phyloP scores from a whole-genome alignment of 2,888 invertebrate genomes.

The Reticulitermes lucifugus region DNA sequence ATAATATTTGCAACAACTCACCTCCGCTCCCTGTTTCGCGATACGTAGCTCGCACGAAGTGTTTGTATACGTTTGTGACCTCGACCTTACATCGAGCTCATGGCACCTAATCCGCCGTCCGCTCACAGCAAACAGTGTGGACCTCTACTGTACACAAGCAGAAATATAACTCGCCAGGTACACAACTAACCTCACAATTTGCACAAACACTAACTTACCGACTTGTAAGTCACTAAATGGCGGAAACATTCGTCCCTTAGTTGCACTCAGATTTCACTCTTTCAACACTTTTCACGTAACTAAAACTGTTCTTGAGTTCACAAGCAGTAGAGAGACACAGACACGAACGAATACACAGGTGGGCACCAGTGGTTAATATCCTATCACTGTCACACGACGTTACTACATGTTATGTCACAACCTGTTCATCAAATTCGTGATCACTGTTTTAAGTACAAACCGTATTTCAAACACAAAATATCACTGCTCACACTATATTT shows the following conservation, averaged over 20 bases:
- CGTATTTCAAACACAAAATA: no score
- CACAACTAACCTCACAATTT: background rate
- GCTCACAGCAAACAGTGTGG: no score
- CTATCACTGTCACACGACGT: background rate
- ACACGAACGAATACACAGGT: background rate
- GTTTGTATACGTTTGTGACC: no score
- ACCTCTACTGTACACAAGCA: no score
- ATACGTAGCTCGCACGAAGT: no score
- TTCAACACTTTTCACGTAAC: background rate
- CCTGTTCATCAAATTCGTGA: background rate
- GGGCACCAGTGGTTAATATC: background rate
- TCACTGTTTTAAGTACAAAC: no score
- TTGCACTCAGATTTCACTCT: conserved; percentile 2
- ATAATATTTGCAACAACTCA: no score
- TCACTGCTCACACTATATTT: no score
- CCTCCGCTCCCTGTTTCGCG: no score
- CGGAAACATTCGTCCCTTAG: background rate
- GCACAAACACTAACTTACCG: conserved; percentile 16
- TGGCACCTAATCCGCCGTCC: no score
- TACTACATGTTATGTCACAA: background rate
- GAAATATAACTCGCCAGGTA: no score
- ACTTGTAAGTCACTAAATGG: background rate
- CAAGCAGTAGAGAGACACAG: background rate
- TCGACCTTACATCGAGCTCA: no score
- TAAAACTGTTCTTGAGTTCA: background rate